Base-by-base conservation (phyloP, 2,797 vertebrate genomes). In the Echiichthys vipera region DNA sequence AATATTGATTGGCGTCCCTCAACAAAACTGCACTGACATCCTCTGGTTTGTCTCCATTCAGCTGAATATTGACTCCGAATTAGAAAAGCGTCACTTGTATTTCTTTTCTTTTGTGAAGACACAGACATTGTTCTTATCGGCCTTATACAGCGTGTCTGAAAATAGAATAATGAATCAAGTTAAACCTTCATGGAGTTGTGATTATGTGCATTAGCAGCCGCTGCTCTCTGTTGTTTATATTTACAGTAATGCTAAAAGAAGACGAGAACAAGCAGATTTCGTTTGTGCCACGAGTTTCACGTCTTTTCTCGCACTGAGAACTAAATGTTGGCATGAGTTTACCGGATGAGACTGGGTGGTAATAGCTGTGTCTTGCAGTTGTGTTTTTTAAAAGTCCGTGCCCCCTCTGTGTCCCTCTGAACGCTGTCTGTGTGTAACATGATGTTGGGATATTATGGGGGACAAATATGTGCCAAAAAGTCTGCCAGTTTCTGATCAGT, bases 381-480 rank as follows among this genome's bases (percentile, higher is more conserved):
- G 9, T 40, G 4, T 39, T 58, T 66, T 9, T 4, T 2, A 25
- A 57, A 36, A 25, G 10, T 53, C 50, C 50, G 34, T 42, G 30
- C 55, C 37, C 15, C 63, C 53, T 37, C 29, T 49, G 8, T 36
- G 76, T 63, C 53, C 49, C 29, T 55, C 71, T 78, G 79, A 80
- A 50, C 36, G 0, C 43, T 63, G 37, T 73, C 46, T 71, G 71
- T 81, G 50, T 68, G 55, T 75, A 63, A 56, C 24, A 40, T 53
- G 65, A 72, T 67, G 71, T 54, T n/a, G 46, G 56, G n/a, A 74
- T 55, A 20, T 51, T 14, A 59, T 2, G 6, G 43, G 40, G 66
- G 59, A 66, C 14, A 47, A 53, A 63, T 47, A 51, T 25, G 86
- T 90, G 88, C 86, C 89, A 88, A 87, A 85, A 84, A 20, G 12